Evolutionary conservation across 2,888 invertebrate species (phyloP).

Genomic region (Cyaniris semiargus): DNA sequence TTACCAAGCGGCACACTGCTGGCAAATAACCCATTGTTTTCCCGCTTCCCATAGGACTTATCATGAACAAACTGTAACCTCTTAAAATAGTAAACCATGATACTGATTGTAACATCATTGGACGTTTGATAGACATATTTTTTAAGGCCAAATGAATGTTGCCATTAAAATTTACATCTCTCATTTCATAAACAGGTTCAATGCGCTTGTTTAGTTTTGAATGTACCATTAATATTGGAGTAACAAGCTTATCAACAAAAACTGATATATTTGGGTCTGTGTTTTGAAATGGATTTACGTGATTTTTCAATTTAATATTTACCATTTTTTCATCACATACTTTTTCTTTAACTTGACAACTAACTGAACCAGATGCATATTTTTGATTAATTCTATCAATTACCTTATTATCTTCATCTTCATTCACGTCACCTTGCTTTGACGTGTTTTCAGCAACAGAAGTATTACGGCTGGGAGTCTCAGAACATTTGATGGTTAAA

Average conservation of each 20-base stretch:
- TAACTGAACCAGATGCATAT: constrained; percentile 36
- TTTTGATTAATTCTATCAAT: constrained; percentile 45
- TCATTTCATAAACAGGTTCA: constrained; percentile 53
- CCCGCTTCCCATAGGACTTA: constrained; percentile 81
- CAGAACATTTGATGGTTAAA: constrained; percentile 41
- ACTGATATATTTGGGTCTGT: constrained; percentile 59
- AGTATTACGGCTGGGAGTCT: constrained; percentile 47
- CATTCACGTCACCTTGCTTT: constrained; percentile 43
- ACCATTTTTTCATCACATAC: constrained; percentile 31
- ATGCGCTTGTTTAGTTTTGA: constrained; percentile 60
- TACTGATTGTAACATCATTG: constrained; percentile 83
- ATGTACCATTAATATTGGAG: constrained; percentile 68
- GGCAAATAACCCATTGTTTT: constrained; percentile 87
- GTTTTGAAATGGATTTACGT: constrained; percentile 68
- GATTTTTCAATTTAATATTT: constrained; percentile 40
- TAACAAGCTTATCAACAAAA: constrained; percentile 68
- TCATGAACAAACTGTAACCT: constrained; percentile 83
- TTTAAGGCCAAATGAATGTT: constrained; percentile 57
- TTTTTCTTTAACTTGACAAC: constrained; percentile 31
- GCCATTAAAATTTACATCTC: constrained; percentile 59
- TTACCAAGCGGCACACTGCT: constrained; percentile 82
- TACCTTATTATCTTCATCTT: constrained; percentile 49
- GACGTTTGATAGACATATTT: constrained; percentile 58
- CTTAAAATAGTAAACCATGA: constrained; percentile 85
- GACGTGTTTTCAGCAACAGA: constrained; percentile 41